Conservation (phyloP, 2,797 vertebrate genomes). For the Moxostoma hubbsi region DNA sequence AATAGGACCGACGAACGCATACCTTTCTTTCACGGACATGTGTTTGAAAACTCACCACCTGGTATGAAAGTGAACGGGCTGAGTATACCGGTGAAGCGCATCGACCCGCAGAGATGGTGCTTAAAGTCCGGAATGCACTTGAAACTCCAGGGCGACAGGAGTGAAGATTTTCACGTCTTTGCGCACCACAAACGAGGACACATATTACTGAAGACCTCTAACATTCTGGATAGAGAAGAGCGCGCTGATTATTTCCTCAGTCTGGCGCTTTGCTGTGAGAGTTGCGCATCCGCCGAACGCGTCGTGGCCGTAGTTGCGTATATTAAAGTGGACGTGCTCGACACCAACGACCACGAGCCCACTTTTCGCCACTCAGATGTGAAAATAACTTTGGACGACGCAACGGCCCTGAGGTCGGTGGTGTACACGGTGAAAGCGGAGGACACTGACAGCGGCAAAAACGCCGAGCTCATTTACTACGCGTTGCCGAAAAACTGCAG, state of each 20-base stretch:
- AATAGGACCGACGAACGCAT: conserved; percentile 72
- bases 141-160: conserved; percentile 81
- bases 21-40: conserved; percentile 83
- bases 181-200: conserved; percentile 83
- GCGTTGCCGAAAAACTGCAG: conserved; percentile 79
- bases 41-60: conserved; percentile 83
- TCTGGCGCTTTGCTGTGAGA: conserved; percentile 79
- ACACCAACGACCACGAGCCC: conserved; percentile 88
- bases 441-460: conserved; percentile 84
- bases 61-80: conserved; percentile 83
- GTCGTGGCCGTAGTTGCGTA: conserved; percentile 73
- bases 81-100: conserved; percentile 81
- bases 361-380: conserved; percentile 71
- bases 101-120: conserved; percentile 78
- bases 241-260: conserved; percentile 77
- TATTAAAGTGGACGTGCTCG: conserved; percentile 83
- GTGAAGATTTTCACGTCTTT: conserved; percentile 78
- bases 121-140: conserved; percentile 76
- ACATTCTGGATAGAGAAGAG: conserved; percentile 82
- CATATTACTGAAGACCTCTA: conserved; percentile 80
- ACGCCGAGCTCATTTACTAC: conserved; percentile 86
- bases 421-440: conserved; percentile 79
- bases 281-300: conserved; percentile 65
- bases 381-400: conserved; percentile 81
- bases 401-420: conserved; percentile 80